Evolutionary conservation across 1,140 invertebrate species (phyloP).

Genomic region (Stegodyphus mimosarum): DNA sequence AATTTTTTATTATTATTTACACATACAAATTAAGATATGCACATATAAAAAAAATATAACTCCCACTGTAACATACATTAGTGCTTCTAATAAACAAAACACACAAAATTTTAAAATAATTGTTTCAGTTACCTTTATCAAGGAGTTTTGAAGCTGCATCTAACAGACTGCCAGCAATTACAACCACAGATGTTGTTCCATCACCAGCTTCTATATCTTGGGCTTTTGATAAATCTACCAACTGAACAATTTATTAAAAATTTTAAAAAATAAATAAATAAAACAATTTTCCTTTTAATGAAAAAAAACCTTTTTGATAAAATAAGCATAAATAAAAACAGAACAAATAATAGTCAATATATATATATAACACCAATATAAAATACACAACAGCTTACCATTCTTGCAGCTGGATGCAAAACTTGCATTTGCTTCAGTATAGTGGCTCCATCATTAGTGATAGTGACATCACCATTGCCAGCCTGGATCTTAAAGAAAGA

Average conservation of each 20-base stretch:
- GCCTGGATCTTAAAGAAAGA: constrained; percentile 81
- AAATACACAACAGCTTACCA: constrained; percentile 75
- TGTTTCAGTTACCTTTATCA: constrained; percentile 75
- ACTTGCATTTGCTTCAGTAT: constrained; percentile 99
- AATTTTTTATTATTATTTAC: no score
- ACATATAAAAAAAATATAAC: no score
- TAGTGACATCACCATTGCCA: constrained; percentile 97
- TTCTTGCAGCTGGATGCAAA: constrained; percentile 98
- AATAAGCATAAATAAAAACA: no score
- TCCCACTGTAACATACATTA: no score
- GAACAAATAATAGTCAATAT: no score
- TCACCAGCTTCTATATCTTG: constrained; percentile 99
- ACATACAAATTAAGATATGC: no score
- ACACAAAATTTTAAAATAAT: no score
- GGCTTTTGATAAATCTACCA: constrained; percentile 97
- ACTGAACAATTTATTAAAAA: constrained; percentile 70
- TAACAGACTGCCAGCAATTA: constrained; percentile 93
- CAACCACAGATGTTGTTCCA: constrained; percentile 97
- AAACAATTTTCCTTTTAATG: background rate
- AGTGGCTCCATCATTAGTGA: constrained; percentile 99
- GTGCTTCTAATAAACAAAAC: no score
- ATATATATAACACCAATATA: no score
- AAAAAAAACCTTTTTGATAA: no score
- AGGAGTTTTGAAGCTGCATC: constrained; percentile 95
- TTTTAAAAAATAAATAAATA: background rate